A percentile compares a stretch with the other conserved stretches of the same genome.
Evolutionary conservation across 2,113 vertebrate species (phyloP).

Genomic region (Tringa solitaria): DNA sequence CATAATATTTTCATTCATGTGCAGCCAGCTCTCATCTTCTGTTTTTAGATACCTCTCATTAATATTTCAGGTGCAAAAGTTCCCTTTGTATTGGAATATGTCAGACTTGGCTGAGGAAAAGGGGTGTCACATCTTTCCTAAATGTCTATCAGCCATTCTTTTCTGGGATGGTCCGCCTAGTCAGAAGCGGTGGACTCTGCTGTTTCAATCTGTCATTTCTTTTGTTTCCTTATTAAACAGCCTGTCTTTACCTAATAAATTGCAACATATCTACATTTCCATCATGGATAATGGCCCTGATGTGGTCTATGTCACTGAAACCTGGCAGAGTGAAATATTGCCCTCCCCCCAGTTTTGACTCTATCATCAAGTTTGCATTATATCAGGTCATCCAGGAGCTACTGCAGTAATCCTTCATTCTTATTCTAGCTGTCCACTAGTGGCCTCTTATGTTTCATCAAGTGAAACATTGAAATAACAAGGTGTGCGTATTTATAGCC

Average conservation of each 20-base stretch:
- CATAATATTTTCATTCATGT: not conserved
- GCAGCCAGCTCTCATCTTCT: not conserved
- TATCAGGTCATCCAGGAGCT: slow-evolving; percentile 40
- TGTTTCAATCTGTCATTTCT: not conserved
- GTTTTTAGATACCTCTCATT: not conserved
- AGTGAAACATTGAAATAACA: slow-evolving; percentile 48
- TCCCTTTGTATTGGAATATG: not conserved
- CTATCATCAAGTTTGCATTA: slow-evolving; percentile 35
- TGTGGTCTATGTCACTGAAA: slow-evolving; percentile 33
- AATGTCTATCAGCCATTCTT: not conserved
- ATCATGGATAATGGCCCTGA: slow-evolving; percentile 12
- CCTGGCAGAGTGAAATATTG: slow-evolving; percentile 40
- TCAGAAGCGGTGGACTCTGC: not conserved
- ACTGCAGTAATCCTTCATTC: slow-evolving; percentile 53
- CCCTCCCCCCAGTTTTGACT: slow-evolving; percentile 13
- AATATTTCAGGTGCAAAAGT: not conserved
- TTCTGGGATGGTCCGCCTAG: not conserved
- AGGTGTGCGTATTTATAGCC: slow-evolving; percentile 47
- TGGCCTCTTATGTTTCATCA: slow-evolving; percentile 47
- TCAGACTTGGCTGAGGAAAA: not conserved
- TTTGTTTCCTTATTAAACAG: slow-evolving; percentile 30
- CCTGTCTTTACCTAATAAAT: slow-evolving; percentile 36
- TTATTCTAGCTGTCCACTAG: slow-evolving; percentile 54
- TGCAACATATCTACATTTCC: slow-evolving; percentile 33
- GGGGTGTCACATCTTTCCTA: not conserved